These are phyloP conservation scores for Chunga burmeisteri DNA, from an alignment of 2,113 vertebrate species.

Conservation along the genomic window DNA sequence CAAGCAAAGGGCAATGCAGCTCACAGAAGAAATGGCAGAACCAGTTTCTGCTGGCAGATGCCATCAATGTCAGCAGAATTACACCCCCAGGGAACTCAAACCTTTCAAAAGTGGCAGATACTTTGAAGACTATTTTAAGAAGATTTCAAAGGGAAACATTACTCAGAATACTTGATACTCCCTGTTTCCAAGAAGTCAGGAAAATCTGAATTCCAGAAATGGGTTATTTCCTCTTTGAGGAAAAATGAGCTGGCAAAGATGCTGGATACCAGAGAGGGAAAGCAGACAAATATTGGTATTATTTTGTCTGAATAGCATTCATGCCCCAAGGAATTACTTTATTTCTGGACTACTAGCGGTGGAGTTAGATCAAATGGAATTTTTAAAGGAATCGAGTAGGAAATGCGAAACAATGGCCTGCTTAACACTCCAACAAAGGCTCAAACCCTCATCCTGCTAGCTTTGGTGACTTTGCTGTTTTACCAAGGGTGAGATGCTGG, in stretches of 20 bases:
- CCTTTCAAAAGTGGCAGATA: neutral
- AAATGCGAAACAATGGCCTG: slow-evolving; percentile 26
- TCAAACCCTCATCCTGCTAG: neutral
- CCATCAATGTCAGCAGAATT: slow-evolving; percentile 42
- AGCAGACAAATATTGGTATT: slow-evolving; percentile 24
- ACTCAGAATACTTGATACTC: slow-evolving; percentile 24
- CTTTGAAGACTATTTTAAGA: slow-evolving; percentile 37
- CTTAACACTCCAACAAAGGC: neutral
- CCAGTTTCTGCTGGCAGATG: slow-evolving; percentile 17
- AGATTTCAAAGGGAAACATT: slow-evolving; percentile 5
- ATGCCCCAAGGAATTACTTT: slow-evolving; percentile 26
- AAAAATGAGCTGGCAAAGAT: slow-evolving; percentile 40
- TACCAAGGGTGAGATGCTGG: neutral
- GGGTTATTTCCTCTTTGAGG: slow-evolving; percentile 29
- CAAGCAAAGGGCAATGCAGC: neutral
- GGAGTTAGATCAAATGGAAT: slow-evolving; percentile 38
- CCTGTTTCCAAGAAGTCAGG: slow-evolving; percentile 43
- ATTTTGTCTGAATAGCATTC: slow-evolving; percentile 18
- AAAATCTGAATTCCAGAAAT: slow-evolving; percentile 46
- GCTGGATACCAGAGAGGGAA: neutral
- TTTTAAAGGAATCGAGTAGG: slow-evolving; percentile 23
- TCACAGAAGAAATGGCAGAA: slow-evolving; percentile 8
- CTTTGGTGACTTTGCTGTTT: neutral
- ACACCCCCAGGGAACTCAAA: neutral
- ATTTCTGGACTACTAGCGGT: slow-evolving; percentile 1